These are phyloP conservation scores for Microcebus griseorufus DNA, from an alignment of 2,113 vertebrate species.

Conservation along the genomic window DNA sequence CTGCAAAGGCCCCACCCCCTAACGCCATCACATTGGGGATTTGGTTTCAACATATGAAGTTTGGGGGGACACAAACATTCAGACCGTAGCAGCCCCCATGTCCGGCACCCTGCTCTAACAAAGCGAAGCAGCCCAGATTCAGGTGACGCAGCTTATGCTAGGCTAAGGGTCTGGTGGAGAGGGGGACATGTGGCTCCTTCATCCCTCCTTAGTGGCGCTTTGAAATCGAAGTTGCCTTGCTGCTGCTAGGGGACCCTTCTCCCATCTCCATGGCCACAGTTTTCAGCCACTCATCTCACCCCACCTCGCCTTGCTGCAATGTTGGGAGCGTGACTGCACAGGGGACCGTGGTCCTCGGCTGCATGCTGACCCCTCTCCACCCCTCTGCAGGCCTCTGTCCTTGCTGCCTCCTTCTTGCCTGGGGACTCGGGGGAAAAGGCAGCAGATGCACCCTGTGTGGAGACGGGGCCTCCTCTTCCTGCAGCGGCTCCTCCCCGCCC, in stretches of 20 bases:
- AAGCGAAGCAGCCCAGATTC: neutral
- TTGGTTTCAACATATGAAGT: too few relatives aligned
- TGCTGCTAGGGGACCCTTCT: neutral
- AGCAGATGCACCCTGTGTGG: neutral
- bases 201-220: neutral
- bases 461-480: neutral
- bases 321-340: neutral
- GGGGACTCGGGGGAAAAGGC: neutral
- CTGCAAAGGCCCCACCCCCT: neutral
- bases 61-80: neutral
- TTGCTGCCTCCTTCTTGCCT: neutral
- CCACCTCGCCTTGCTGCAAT: neutral
- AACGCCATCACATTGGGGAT: neutral
- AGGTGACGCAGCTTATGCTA: neutral
- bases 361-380: neutral
- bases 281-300: neutral
- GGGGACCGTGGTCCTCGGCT: neutral
- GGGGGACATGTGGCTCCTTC: neutral
- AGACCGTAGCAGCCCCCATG: neutral
- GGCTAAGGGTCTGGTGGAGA: neutral
- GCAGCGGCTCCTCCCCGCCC: fast-evolving
- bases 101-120: neutral
- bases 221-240: neutral
- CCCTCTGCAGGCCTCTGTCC: neutral
- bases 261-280: neutral